These are phyloP conservation scores for Cavia porcellus DNA, from an alignment of 2,113 vertebrate genomes.

Conservation along the genomic window DNA sequence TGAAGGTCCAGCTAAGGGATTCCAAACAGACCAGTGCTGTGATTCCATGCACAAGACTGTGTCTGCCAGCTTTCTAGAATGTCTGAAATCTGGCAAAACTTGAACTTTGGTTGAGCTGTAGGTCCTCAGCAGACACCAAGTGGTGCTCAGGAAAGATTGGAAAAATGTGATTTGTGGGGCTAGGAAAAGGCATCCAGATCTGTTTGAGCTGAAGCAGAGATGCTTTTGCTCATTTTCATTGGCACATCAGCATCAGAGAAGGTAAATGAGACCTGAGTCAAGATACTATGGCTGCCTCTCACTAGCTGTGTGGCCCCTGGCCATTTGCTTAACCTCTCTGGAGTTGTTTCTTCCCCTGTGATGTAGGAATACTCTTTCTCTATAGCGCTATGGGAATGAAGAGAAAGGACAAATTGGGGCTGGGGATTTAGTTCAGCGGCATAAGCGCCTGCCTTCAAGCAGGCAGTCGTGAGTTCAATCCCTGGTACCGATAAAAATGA, in stretches of 20 bases:
- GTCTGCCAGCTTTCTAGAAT: not conserved
- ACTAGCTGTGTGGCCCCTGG: not conserved
- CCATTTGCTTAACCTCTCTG: not conserved
- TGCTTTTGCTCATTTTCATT: not conserved
- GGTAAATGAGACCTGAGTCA: not conserved
- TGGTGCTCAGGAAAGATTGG: not conserved
- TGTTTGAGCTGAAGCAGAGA: not conserved
- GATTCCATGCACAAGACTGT: not conserved
- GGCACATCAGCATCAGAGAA: not conserved
- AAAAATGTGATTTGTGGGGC: not conserved
- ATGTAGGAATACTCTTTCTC: not conserved
- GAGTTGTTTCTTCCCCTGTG: not conserved
- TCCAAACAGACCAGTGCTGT: not conserved
- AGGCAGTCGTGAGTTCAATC: too few species aligned
- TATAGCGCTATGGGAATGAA: not conserved
- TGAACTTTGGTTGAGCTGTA: not conserved
- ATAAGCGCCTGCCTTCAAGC: too few species aligned
- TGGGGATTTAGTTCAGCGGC: too few species aligned
- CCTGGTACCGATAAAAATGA: too few species aligned
- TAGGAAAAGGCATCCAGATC: not conserved
- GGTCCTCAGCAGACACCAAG: not conserved
- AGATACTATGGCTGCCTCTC: accelerated
- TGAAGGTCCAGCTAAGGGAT: not conserved
- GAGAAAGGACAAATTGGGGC: not conserved
- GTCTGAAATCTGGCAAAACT: not conserved